phyloP scores from a whole-genome alignment of 2,113 vertebrate genomes.

The Neodon shergylaensis region DNA sequence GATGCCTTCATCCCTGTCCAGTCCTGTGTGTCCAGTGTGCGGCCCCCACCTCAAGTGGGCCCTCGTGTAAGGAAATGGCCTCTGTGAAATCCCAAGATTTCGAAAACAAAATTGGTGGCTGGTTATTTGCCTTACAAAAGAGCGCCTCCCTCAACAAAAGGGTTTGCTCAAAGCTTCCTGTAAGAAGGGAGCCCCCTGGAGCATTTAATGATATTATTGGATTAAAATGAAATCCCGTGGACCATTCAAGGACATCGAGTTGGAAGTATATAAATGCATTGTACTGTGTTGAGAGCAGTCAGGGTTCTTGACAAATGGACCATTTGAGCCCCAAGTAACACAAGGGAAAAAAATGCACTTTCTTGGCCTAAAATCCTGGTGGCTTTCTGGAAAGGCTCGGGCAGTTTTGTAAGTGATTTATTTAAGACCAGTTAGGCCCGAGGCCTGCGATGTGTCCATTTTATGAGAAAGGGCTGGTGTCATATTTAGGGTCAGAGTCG shows the following conservation, averaged over 20 bases:
- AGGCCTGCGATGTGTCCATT: constrained; percentile 39
- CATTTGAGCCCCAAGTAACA: constrained; percentile 56
- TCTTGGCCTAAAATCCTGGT: constrained; percentile 41
- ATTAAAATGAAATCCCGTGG: constrained; percentile 52
- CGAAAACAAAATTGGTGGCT: constrained; percentile 57
- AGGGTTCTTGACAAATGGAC: constrained; percentile 60
- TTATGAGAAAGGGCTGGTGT: constrained; percentile 15
- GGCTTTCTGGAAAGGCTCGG: constrained; percentile 60
- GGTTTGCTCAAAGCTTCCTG: constrained; percentile 52
- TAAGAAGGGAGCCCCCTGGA: constrained; percentile 71
- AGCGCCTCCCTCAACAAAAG: constrained; percentile 64
- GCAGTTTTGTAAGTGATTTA: constrained; percentile 64
- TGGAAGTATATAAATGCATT: constrained; percentile 48
- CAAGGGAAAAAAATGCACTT: constrained; percentile 33
- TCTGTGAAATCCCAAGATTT: constrained; percentile 58
- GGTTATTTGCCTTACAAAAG: constrained; percentile 66
- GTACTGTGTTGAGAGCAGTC: constrained; percentile 57
- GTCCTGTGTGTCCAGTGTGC: neutral
- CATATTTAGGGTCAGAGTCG: constrained; percentile 17
- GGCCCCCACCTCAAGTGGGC: neutral
- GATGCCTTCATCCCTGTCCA: constrained; percentile 39
- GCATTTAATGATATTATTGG: constrained; percentile 77
- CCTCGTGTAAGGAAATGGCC: constrained; percentile 17
- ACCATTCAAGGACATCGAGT: constrained; percentile 67
- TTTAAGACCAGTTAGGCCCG: constrained; percentile 36